Percentiles rank a stretch among this genome's conserved stretches.
Evolutionary conservation across 2,797 vertebrate species (phyloP).

Genomic region (Graptemys geographica): DNA sequence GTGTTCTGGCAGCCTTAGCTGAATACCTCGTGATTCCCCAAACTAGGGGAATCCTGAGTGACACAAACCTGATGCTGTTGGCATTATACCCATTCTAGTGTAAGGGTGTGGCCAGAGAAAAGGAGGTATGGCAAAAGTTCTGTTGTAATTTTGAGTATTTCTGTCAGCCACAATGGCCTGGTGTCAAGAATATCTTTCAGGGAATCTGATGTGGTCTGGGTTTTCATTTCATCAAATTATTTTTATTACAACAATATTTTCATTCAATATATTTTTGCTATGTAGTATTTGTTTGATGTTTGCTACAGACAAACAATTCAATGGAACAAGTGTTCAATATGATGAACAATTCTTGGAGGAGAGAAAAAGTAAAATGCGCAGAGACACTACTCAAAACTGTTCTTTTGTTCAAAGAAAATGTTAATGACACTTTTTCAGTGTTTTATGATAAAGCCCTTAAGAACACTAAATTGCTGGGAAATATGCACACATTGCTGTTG

Average conservation of each 20-base stretch:
- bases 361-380: background rate
- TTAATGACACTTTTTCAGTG: background rate
- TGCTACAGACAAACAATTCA: background rate
- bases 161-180: background rate
- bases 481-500: background rate
- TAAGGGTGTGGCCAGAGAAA: background rate
- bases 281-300: background rate
- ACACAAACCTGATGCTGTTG: background rate
- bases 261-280: background rate
- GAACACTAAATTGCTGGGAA: background rate
- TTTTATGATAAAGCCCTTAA: background rate
- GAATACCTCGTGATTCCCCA: background rate
- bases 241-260: background rate
- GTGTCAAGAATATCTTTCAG: fast-evolving
- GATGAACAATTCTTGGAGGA: background rate
- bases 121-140: background rate
- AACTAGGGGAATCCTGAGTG: background rate
- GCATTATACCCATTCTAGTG: background rate
- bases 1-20: background rate
- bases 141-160: background rate
- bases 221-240: background rate
- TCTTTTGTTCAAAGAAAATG: background rate
- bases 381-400: background rate
- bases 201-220: background rate
- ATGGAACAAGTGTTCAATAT: background rate